A percentile compares a stretch with the other conserved stretches of the same genome.
Conservation (phyloP, 2,888 invertebrate species). For the Clunio marinus region DNA sequence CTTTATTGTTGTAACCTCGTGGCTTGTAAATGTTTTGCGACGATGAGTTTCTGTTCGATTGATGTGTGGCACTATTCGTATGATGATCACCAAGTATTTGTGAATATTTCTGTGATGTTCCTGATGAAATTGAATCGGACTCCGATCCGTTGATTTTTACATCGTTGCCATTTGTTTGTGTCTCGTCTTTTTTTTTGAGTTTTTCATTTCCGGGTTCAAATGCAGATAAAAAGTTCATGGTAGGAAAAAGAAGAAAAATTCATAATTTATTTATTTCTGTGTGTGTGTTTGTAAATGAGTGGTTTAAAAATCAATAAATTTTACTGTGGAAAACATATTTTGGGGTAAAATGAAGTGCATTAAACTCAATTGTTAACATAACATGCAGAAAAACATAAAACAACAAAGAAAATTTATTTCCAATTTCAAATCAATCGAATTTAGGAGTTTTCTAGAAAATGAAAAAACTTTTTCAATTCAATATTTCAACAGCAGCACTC, state of each 20-base stretch:
- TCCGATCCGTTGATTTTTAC: conserved; percentile 19
- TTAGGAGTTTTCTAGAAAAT: too few species aligned
- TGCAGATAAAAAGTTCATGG: neutral
- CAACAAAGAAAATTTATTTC: too few species aligned
- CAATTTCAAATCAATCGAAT: too few species aligned
- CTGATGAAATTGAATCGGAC: neutral
- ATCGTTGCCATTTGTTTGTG: neutral
- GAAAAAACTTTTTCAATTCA: too few species aligned
- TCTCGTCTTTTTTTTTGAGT: conserved; percentile 21
- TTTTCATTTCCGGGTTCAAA: neutral
- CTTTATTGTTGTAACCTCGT: conserved; percentile 25
- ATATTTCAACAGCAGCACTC: too few species aligned
- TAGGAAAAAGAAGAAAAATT: neutral
- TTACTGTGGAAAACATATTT: neutral
- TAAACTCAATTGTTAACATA: too few species aligned
- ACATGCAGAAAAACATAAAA: too few species aligned
- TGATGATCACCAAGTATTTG: conserved; percentile 32
- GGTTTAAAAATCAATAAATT: neutral
- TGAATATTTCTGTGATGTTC: conserved; percentile 28
- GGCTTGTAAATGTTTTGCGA: conserved; percentile 1
- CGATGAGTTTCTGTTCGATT: conserved; percentile 10
- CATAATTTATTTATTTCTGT: too few species aligned
- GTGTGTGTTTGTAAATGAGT: neutral
- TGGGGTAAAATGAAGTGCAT: neutral
- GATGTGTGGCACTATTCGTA: neutral